These are phyloP conservation scores for Porites australiensis DNA, from an alignment of 64 coral and sea anemone genomes.

Conservation along the genomic window DNA sequence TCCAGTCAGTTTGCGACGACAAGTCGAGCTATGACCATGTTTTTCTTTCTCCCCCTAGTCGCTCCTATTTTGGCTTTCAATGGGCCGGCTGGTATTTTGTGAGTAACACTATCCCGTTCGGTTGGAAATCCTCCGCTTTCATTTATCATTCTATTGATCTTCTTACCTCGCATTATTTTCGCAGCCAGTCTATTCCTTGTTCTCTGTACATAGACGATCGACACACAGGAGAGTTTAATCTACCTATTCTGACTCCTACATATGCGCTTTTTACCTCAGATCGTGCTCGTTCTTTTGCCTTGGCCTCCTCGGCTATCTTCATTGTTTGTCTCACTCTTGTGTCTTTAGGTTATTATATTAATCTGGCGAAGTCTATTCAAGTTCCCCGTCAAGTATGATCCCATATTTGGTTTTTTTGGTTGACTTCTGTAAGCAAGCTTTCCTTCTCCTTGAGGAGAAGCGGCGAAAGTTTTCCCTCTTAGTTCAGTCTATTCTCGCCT, in stretches of 20 bases:
- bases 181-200: not conserved
- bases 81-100: constrained; percentile 42
- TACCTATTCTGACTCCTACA: not conserved
- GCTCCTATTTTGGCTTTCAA: constrained; percentile 39
- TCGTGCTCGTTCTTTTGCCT: not conserved
- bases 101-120: no score
- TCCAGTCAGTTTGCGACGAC: no score
- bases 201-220: constrained; percentile 44
- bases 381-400: not conserved
- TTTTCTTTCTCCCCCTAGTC: constrained; percentile 13
- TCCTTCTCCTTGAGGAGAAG: not conserved
- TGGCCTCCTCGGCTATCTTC: not conserved
- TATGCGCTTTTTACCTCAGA: no score
- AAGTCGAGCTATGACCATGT: constrained; percentile 70
- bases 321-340: constrained; percentile 17
- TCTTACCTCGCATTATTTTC: no score
- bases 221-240: constrained; percentile 13
- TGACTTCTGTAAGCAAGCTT: constrained; percentile 9
- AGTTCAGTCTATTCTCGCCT: not conserved
- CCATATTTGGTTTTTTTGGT: constrained; percentile 9
- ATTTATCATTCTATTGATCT: constrained; percentile 43
- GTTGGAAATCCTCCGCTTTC: constrained; percentile 10
- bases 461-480: no score
- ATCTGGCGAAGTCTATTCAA: not conserved
- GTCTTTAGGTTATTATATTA: constrained; percentile 4